These are phyloP conservation scores for Rotaria macrura DNA, from an alignment of 2,888 invertebrate species.

Conservation along the genomic window DNA sequence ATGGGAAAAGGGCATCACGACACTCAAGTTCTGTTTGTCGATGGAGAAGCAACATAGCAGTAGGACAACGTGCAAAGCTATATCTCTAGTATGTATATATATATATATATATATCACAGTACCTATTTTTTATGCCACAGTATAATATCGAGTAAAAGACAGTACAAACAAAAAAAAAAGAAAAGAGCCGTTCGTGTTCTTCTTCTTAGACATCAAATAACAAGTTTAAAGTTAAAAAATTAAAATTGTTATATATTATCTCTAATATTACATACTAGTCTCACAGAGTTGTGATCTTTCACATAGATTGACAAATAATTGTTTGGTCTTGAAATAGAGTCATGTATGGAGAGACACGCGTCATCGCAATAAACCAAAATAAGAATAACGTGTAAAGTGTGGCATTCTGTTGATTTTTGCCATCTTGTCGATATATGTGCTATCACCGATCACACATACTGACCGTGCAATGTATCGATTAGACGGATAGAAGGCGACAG, in stretches of 20 bases:
- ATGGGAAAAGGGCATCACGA: background rate
- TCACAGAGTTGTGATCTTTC: no score
- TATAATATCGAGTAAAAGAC: background rate
- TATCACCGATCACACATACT: conserved; percentile 15
- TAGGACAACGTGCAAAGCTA: background rate
- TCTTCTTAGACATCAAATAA: background rate
- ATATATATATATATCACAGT: background rate
- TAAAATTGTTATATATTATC: background rate
- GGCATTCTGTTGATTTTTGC: background rate
- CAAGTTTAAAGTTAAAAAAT: background rate
- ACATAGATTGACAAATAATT: background rate
- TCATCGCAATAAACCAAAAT: background rate
- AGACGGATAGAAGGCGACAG: conserved; percentile 15
- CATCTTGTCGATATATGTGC: background rate
- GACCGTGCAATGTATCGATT: conserved; percentile 3
- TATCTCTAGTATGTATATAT: background rate
- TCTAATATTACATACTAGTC: background rate
- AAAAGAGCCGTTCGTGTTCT: background rate
- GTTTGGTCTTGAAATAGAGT: background rate
- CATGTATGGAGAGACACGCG: background rate
- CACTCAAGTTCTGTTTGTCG: background rate
- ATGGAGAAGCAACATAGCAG: background rate
- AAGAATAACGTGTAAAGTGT: background rate
- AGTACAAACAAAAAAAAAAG: background rate
- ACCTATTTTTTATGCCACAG: background rate